These are phyloP conservation scores for Rousettus madagascariensis DNA, from an alignment of 2,797 vertebrate genomes.

Conservation along the genomic window DNA sequence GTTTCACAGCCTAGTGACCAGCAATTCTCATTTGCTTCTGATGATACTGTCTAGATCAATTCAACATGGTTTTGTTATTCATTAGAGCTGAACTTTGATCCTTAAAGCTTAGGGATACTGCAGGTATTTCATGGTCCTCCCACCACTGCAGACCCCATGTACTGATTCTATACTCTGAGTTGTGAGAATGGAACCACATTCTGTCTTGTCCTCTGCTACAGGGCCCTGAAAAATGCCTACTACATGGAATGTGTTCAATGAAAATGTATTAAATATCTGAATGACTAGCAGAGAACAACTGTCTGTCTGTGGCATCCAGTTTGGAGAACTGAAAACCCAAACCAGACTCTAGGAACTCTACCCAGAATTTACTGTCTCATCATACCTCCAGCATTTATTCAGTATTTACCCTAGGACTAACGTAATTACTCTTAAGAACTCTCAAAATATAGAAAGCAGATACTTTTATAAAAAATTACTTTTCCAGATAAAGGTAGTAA, in stretches of 20 bases:
- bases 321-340: background rate
- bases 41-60: background rate
- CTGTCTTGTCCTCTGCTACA: background rate
- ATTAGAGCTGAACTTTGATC: background rate
- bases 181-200: background rate
- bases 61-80: background rate
- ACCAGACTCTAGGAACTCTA: background rate
- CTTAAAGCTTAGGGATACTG: background rate
- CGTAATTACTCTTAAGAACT: background rate
- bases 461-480: background rate
- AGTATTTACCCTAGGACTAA: background rate
- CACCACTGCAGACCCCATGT: background rate
- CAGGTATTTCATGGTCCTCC: background rate
- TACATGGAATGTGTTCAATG: background rate
- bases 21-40: background rate
- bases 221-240: background rate
- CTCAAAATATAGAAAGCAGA: background rate
- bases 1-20: background rate
- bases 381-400: background rate
- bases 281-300: background rate
- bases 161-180: background rate
- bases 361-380: background rate
- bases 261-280: background rate
- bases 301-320: background rate
- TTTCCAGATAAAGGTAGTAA: conserved; percentile 27